Evolutionary conservation across 2,797 vertebrate species (phyloP).

Genomic region (Toxotes lorentzi): DNA sequence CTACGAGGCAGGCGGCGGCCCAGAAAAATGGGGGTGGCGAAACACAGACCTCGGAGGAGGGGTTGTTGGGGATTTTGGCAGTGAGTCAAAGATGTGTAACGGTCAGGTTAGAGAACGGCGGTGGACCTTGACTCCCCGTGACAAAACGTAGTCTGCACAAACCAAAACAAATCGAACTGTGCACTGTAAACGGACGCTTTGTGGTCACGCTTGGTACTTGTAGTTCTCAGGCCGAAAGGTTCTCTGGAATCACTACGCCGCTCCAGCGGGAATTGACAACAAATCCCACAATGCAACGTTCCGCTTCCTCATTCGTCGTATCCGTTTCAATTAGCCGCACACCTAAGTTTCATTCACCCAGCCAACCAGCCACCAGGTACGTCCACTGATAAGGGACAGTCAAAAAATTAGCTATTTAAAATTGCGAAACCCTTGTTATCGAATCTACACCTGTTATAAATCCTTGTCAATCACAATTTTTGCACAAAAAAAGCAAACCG

Average conservation of each 20-base stretch:
- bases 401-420: neutral
- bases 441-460: neutral
- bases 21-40: constrained; percentile 37
- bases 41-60: constrained; percentile 52
- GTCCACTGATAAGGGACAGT: neutral
- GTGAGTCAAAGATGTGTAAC: constrained; percentile 31
- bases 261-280: constrained; percentile 39
- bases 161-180: constrained; percentile 85
- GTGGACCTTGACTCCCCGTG: constrained; percentile 68
- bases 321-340: neutral
- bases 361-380: neutral
- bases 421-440: neutral
- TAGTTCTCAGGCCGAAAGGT: constrained; percentile 62
- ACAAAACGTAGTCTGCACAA: constrained; percentile 69
- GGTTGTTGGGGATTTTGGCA: constrained; percentile 38
- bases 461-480: neutral
- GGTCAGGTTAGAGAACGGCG: constrained; percentile 28
- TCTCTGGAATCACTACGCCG: rapidly evolving
- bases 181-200: constrained; percentile 40
- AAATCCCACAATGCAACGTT: constrained; percentile 74
- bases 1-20: constrained; percentile 48
- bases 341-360: neutral
- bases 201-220: constrained; percentile 69
- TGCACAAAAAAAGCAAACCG: constrained; percentile 30
- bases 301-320: constrained; percentile 22